These are phyloP conservation scores for Clarias magur DNA, from an alignment of 2,113 vertebrate species.

Conservation along the genomic window DNA sequence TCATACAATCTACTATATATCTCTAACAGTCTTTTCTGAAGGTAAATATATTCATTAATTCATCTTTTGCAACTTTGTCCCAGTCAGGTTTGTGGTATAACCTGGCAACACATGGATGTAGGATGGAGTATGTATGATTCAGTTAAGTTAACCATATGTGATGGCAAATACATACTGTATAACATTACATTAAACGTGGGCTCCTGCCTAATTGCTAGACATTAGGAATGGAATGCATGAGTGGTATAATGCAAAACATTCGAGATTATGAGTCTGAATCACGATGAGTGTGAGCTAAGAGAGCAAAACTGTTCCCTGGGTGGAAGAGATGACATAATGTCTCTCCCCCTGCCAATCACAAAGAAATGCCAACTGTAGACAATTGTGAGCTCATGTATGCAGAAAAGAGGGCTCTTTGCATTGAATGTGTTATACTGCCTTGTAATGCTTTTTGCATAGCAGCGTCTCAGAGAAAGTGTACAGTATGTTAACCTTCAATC, in stretches of 20 bases:
- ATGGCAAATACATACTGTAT: neutral
- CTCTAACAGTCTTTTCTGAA: constrained; percentile 62
- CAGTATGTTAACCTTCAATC: neutral
- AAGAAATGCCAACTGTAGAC: neutral
- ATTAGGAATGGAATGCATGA: neutral
- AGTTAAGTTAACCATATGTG: neutral
- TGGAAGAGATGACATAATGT: neutral
- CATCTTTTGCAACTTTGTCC: neutral
- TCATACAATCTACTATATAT: constrained; percentile 33
- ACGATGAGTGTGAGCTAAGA: neutral
- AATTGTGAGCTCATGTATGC: neutral
- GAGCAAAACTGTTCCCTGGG: neutral
- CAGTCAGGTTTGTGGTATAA: neutral
- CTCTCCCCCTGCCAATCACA: neutral
- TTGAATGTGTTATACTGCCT: neutral
- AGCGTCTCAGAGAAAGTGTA: neutral
- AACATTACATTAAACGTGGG: constrained; percentile 53
- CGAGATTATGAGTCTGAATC: neutral
- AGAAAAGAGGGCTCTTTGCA: neutral
- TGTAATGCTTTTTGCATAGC: neutral
- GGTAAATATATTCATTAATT: constrained; percentile 50
- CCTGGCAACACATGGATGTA: neutral
- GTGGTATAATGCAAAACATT: neutral
- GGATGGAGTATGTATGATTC: neutral
- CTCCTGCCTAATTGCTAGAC: neutral